Evolutionary conservation across 2,797 vertebrate species (phyloP).

Genomic region (Hyperoplus lanceolatus): DNA sequence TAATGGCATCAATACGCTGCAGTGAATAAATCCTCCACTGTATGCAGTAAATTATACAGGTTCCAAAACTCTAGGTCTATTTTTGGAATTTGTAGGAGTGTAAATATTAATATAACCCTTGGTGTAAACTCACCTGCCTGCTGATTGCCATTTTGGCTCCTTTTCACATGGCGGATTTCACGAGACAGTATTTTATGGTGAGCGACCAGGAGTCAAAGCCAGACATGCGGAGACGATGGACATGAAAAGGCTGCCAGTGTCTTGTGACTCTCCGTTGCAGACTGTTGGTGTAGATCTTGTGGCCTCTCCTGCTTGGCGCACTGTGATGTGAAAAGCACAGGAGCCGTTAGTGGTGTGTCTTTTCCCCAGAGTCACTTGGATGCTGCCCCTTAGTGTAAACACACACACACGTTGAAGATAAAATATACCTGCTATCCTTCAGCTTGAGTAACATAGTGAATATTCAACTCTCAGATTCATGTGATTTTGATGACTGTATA

Average conservation of each 20-base stretch:
- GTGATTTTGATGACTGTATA: constrained; percentile 46
- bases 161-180: not conserved
- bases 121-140: not conserved
- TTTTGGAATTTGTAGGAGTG: not conserved
- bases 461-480: constrained; percentile 21
- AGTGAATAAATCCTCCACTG: too few species aligned
- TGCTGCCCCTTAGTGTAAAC: constrained; percentile 20
- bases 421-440: not conserved
- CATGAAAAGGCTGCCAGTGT: not conserved
- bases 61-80: not conserved
- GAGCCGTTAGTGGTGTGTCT: not conserved
- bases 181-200: constrained; percentile 2
- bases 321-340: not conserved
- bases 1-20: too few species aligned
- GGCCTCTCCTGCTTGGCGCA: not conserved
- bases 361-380: constrained; percentile 2
- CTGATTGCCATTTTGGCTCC: not conserved
- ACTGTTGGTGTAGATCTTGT: not conserved
- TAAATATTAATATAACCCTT: too few species aligned
- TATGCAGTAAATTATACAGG: not conserved
- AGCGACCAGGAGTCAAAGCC: not conserved
- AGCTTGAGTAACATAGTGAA: constrained; percentile 16
- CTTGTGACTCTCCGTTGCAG: not conserved
- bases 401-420: constrained; percentile 21
- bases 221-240: not conserved